Percentiles rank a stretch among this genome's conserved stretches.
These are phyloP conservation scores for Trissolcus brochymenae DNA, from an alignment of 2,888 invertebrate species.

Conservation along the genomic window DNA sequence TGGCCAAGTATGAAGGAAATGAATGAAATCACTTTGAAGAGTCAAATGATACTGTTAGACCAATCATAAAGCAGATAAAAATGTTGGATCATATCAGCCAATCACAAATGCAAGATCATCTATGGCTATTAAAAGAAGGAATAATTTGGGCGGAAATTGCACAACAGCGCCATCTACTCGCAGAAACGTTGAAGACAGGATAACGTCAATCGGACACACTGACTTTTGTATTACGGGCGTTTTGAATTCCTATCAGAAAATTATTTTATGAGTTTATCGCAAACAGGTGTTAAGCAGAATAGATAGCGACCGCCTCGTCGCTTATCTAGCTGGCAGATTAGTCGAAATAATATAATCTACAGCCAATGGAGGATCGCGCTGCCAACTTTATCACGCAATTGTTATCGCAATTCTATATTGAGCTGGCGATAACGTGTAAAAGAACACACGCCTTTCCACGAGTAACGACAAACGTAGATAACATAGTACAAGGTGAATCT, in stretches of 20 bases:
- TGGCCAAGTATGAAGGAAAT: no score
- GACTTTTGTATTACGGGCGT: slow-evolving; percentile 40
- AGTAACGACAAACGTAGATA: slow-evolving; percentile 44
- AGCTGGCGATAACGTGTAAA: slow-evolving; percentile 49
- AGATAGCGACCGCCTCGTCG: slow-evolving; percentile 54
- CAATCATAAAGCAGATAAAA: no score
- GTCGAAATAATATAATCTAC: slow-evolving; percentile 54
- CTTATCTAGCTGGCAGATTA: slow-evolving; percentile 57
- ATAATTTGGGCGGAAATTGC: no score
- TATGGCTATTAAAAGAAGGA: no score
- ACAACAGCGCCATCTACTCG: slow-evolving; percentile 12
- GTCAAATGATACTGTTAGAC: no score
- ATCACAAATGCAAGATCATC: no score
- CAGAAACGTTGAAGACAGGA: slow-evolving; percentile 13
- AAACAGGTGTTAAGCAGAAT: slow-evolving; percentile 54
- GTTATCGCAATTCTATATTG: slow-evolving; percentile 55
- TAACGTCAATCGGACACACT: background rate
- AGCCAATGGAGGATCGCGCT: slow-evolving; percentile 50
- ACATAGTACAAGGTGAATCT: slow-evolving; percentile 55
- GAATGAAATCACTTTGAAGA: no score
- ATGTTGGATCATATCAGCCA: no score
- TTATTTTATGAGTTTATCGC: slow-evolving; percentile 56
- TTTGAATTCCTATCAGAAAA: slow-evolving; percentile 51
- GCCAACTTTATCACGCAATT: slow-evolving; percentile 43
- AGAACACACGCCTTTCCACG: slow-evolving; percentile 56